A percentile compares a stretch with the other conserved stretches of the same genome.
Evolutionary conservation across 2,888 invertebrate species (phyloP).

Genomic region (Hyppa rectilinea): DNA sequence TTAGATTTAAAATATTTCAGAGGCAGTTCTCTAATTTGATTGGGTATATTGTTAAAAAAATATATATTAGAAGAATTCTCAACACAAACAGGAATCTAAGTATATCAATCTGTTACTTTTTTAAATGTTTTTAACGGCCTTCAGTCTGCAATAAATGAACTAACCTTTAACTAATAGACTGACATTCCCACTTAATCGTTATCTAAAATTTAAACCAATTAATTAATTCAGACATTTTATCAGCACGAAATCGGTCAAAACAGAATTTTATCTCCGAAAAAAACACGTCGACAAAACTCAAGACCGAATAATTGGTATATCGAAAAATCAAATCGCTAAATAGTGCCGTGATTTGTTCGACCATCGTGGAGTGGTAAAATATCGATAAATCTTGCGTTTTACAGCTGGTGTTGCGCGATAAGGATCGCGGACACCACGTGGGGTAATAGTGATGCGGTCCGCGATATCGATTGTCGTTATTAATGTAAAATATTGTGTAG

Average conservation of each 20-base stretch:
- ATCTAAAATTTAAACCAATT: constrained; percentile 50
- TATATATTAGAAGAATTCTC: too few species aligned
- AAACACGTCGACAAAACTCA: constrained; percentile 54
- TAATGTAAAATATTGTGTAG: constrained; percentile 58
- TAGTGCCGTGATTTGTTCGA: constrained; percentile 88
- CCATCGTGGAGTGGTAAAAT: constrained; percentile 85
- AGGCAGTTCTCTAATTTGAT: too few species aligned
- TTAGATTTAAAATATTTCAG: too few species aligned
- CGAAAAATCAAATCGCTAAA: constrained; percentile 75
- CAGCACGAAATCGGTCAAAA: constrained; percentile 61
- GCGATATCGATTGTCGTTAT: constrained; percentile 63
- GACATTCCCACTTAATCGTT: constrained; percentile 15
- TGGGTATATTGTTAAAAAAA: too few species aligned
- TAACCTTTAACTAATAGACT: constrained; percentile 19
- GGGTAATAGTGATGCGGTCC: constrained; percentile 80
- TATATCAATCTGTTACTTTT: not conserved
- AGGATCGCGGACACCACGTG: constrained; percentile 88
- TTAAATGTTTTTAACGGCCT: not conserved
- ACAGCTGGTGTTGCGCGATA: constrained; percentile 88
- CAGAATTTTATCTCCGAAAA: constrained; percentile 54
- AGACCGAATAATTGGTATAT: constrained; percentile 73
- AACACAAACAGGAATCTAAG: too few species aligned
- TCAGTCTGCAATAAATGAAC: not conserved
- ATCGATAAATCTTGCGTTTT: constrained; percentile 90
- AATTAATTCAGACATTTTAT: constrained; percentile 65